Evolutionary conservation across 2,797 vertebrate genomes (phyloP).

Genomic region (Lateolabrax maculatus): DNA sequence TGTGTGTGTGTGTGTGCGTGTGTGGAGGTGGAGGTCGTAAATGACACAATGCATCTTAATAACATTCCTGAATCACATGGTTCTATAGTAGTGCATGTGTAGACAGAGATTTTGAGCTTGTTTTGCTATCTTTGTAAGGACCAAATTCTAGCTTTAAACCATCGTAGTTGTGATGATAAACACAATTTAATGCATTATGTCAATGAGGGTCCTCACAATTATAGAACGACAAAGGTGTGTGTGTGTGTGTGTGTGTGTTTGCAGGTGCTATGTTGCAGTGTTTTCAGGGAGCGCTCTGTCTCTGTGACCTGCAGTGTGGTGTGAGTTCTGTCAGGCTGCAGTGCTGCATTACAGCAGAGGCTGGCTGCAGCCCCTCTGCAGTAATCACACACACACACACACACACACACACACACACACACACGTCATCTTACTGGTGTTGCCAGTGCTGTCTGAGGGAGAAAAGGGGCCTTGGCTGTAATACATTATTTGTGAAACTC

Average conservation of each 20-base stretch:
- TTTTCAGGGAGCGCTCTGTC: constrained; percentile 33
- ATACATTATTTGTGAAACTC: constrained; percentile 63
- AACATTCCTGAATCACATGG: not conserved
- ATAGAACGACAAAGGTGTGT: not conserved
- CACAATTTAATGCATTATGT: not conserved
- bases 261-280: constrained; percentile 30
- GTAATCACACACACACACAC: constrained; percentile 47
- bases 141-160: not conserved
- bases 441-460: constrained; percentile 10
- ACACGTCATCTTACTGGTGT: not conserved
- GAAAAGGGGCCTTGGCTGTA: constrained; percentile 50
- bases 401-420: constrained; percentile 36
- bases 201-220: not conserved
- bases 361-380: constrained; percentile 74
- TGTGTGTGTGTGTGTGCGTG: constrained; percentile 11
- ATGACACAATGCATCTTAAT: not conserved
- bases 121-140: not conserved
- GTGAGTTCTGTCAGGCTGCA: constrained; percentile 47
- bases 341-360: constrained; percentile 79
- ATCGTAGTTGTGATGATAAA: no score
- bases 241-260: constrained; percentile 12
- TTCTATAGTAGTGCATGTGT: not conserved
- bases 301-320: constrained; percentile 56
- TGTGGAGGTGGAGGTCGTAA: constrained; percentile 7
- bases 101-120: not conserved